Conservation (phyloP, 1,140 invertebrate genomes). For the Drosophila lowei region DNA sequence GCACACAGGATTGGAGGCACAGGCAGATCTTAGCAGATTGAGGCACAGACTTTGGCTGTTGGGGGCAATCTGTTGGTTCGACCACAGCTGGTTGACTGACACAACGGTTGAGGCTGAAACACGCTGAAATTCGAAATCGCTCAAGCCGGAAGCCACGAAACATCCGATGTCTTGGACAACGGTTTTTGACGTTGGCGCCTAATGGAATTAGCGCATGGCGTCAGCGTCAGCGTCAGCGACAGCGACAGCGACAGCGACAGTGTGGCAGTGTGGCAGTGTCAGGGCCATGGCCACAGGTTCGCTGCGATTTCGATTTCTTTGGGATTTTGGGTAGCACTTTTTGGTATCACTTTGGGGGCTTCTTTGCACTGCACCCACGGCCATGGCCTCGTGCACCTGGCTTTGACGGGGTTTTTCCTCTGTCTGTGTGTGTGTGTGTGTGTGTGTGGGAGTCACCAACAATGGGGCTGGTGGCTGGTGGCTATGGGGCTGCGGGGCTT, state of each 20-base stretch:
- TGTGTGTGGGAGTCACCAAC: background rate
- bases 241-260: background rate
- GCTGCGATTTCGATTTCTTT: slow-evolving; percentile 14
- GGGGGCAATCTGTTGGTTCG: too few relatives aligned
- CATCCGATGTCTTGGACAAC: slow-evolving; percentile 11
- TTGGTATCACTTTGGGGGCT: slow-evolving; percentile 45
- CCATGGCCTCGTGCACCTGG: slow-evolving; percentile 49
- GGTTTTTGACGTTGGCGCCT: slow-evolving; percentile 10
- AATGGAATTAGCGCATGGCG: slow-evolving; percentile 50
- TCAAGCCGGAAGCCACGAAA: slow-evolving; percentile 45
- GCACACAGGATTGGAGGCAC: too few relatives aligned
- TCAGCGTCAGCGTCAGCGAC: slow-evolving; percentile 32
- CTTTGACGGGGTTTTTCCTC: slow-evolving; percentile 27
- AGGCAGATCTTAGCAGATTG: too few relatives aligned
- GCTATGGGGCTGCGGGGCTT: too few relatives aligned
- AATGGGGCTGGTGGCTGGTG: too few relatives aligned
- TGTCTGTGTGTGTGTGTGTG: background rate
- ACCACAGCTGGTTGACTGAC: slow-evolving; percentile 12
- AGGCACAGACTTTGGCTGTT: too few relatives aligned
- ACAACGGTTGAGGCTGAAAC: slow-evolving; percentile 1
- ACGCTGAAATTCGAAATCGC: slow-evolving; percentile 32
- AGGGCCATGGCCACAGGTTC: slow-evolving; percentile 42
- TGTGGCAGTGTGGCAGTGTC: slow-evolving; percentile 16
- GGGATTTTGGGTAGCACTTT: slow-evolving; percentile 6
- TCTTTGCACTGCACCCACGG: slow-evolving; percentile 23